phyloP scores from a whole-genome alignment of 2,797 vertebrate species.

The Ctenopoma multispine region DNA sequence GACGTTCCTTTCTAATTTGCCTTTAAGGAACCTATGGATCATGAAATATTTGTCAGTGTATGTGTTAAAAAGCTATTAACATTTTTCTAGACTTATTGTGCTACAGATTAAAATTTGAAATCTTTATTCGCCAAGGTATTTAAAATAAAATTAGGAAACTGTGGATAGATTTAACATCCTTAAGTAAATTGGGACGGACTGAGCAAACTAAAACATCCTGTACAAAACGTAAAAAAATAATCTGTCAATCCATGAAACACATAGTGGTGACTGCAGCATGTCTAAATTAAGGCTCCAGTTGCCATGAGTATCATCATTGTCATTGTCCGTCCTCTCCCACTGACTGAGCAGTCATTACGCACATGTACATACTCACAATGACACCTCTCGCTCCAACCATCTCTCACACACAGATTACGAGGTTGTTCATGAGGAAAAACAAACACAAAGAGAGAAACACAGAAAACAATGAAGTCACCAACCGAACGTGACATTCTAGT shows the following conservation, averaged over 20 bases:
- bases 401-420: neutral
- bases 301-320: conserved; percentile 49
- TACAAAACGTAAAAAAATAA: neutral
- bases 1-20: conserved; percentile 31
- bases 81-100: neutral
- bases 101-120: conserved; percentile 9
- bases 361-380: neutral
- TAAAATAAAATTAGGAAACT: neutral
- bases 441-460: neutral
- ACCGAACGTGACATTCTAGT: neutral
- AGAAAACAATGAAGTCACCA: neutral
- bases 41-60: conserved; percentile 1
- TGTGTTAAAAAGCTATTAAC: conserved; percentile 6
- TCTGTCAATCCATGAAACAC: neutral
- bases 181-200: neutral
- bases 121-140: neutral
- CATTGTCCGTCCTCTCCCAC: conserved; percentile 59
- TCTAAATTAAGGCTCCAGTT: conserved; percentile 44
- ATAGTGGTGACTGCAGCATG: conserved; percentile 29
- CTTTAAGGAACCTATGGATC: conserved; percentile 39
- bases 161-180: neutral
- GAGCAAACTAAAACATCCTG: neutral
- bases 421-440: neutral
- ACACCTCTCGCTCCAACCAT: conserved; percentile 7
- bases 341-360: conserved; percentile 38